Evolutionary conservation across 2,113 vertebrate genomes (phyloP).

Genomic region (Dicerorhinus sumatrensis): DNA sequence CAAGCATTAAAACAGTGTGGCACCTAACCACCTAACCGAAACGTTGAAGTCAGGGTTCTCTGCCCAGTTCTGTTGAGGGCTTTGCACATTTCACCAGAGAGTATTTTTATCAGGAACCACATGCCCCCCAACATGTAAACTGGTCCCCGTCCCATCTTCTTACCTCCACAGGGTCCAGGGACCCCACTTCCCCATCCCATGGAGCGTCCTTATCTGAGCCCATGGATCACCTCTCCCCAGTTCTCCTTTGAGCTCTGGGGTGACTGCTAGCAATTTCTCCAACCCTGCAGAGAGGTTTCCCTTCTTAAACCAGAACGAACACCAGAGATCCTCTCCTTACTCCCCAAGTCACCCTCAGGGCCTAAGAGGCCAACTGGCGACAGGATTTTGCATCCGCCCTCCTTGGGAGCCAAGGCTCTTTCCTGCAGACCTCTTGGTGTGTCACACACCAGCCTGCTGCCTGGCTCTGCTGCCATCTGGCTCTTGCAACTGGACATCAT

Average conservation of each 20-base stretch:
- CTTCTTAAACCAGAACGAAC: background rate
- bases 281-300: background rate
- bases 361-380: background rate
- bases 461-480: constrained; percentile 65
- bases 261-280: background rate
- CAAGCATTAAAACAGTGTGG: background rate
- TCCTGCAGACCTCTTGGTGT: background rate
- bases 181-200: fast-evolving
- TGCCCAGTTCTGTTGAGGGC: background rate
- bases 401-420: background rate
- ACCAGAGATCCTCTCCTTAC: background rate
- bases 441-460: constrained; percentile 44
- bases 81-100: background rate
- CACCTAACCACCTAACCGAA: background rate
- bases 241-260: background rate
- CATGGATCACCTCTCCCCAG: no score
- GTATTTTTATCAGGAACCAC: background rate
- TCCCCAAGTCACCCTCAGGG: background rate
- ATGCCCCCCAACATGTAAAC: background rate
- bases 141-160: background rate
- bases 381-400: background rate
- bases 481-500: constrained; percentile 74
- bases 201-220: background rate
- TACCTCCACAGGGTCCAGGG: background rate
- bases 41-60: background rate